Percentiles rank a stretch among this genome's conserved stretches.
phyloP scores from a whole-genome alignment of 1,140 invertebrate species.

The Reticulitermes speratus region DNA sequence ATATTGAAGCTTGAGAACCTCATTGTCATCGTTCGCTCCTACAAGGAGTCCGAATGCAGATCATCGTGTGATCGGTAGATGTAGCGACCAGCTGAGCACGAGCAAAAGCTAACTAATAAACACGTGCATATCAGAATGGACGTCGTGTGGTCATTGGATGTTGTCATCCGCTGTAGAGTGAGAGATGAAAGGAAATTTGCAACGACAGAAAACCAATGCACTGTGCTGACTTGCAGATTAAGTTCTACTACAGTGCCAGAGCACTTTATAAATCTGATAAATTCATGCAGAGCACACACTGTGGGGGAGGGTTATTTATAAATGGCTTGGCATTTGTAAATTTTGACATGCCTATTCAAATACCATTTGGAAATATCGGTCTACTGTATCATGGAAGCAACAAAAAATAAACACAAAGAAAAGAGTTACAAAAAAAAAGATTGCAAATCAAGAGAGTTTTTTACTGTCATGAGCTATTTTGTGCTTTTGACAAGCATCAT shows the following conservation, averaged over 20 bases:
- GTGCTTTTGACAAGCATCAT: not conserved
- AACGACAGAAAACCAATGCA: not conserved
- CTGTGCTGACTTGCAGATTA: not conserved
- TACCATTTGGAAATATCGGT: not conserved
- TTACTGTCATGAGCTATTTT: not conserved
- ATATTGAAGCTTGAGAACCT: too few species aligned
- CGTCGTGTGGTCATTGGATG: too few species aligned
- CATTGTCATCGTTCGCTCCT: too few species aligned
- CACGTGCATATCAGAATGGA: too few species aligned
- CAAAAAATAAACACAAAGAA: not conserved
- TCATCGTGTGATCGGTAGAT: too few species aligned
- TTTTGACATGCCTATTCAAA: constrained; percentile 2
- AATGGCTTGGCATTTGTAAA: not conserved
- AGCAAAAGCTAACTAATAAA: too few species aligned
- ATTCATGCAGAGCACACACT: not conserved
- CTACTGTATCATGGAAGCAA: not conserved
- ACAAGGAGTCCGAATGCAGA: too few species aligned
- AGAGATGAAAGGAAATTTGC: not conserved
- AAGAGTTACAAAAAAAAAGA: not conserved
- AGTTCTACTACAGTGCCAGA: not conserved
- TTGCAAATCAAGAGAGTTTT: not conserved
- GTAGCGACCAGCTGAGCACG: too few species aligned
- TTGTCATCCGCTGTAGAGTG: too few species aligned
- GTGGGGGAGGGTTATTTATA: not conserved
- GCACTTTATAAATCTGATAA: not conserved